Evolutionary conservation across 2,797 vertebrate genomes (phyloP), one percentile per base, ranked within the genome.

Genomic region (Orestias chungarensis): DNA sequence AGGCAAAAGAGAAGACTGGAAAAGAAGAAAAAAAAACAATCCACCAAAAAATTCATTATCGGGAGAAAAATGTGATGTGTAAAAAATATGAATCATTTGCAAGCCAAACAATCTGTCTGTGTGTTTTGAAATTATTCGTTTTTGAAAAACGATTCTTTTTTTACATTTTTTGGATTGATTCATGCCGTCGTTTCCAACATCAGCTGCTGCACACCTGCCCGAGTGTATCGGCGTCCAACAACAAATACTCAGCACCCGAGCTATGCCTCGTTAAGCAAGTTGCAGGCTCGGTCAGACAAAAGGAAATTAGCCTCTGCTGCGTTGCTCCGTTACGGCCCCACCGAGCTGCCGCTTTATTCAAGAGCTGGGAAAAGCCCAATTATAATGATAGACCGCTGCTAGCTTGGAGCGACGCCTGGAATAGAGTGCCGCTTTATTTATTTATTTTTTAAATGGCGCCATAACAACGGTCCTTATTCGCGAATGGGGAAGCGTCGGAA

Each of bases 371-470:
- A 90, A 89, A 80, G 84, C 77, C 89, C 89, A 92, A 93, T 93
- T 92, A 92, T 89, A 89, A 91, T 86, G 88, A 84, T 87, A 82
- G 84, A 87, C 88, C 75, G 89, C 88, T 90, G 90, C 86, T 91
- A 79, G 84, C 87, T 89, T 92, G 87, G 89, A 90, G 82, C 70
- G 18, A 80, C 80, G 91, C 89, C 91, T 87, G 68, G 88, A 91
- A 88, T 76, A 74, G 77, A 52, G 82, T 23, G 81, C 81, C 85
- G 88, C 88, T 90, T 86, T 88, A 87, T n/a, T n/a, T n/a, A n/a
- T n/a, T n/a, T n/a, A n/a, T n/a, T n/a, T n/a, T n/a, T n/a, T n/a
- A n/a, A n/a, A n/a, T 80, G 66, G 66, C 86, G 83, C 81, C 83
- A 74, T 83, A 90, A 89, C 89, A 79, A 85, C 78, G 84, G 82